A percentile compares a stretch with the other conserved stretches of the same genome.
phyloP scores from a whole-genome alignment of 2,797 vertebrate genomes.

The Spondyliosoma cantharus region DNA sequence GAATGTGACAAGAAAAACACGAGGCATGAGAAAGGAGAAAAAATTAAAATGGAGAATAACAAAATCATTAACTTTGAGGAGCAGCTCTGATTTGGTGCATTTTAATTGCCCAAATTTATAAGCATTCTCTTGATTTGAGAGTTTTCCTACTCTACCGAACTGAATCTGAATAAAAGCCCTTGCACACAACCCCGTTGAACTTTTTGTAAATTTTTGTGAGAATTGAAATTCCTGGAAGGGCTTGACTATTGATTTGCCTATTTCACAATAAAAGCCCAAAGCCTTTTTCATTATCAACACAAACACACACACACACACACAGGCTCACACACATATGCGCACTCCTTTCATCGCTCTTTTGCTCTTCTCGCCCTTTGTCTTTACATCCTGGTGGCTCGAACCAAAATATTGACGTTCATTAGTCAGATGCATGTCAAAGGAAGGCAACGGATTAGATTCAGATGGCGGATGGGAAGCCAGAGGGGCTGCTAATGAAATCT shows the following conservation, averaged over 20 bases:
- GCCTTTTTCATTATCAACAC: not conserved
- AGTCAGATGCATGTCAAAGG: constrained; percentile 82
- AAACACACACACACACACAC: not conserved
- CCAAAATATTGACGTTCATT: constrained; percentile 84
- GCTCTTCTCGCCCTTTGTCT: constrained; percentile 48
- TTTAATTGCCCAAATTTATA: too few relatives aligned
- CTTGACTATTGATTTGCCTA: not conserved
- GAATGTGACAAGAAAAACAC: too few relatives aligned
- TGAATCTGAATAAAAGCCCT: not conserved
- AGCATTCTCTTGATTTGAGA: not conserved
- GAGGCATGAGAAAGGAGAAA: too few relatives aligned
- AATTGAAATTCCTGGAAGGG: not conserved
- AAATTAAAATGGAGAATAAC: too few relatives aligned
- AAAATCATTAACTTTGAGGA: too few relatives aligned
- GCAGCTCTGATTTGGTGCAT: too few relatives aligned
- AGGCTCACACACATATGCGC: constrained; percentile 1
- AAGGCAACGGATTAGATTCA: constrained; percentile 82
- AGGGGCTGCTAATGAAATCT: constrained; percentile 80
- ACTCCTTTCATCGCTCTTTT: constrained; percentile 28
- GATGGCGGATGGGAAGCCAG: constrained; percentile 74
- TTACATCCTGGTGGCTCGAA: constrained; percentile 64
- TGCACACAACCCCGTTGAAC: not conserved
- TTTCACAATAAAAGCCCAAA: not conserved
- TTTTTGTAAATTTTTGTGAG: not conserved
- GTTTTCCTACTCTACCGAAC: not conserved